These are phyloP conservation scores for Siniperca chuatsi DNA, from an alignment of 2,113 vertebrate species.

Conservation along the genomic window DNA sequence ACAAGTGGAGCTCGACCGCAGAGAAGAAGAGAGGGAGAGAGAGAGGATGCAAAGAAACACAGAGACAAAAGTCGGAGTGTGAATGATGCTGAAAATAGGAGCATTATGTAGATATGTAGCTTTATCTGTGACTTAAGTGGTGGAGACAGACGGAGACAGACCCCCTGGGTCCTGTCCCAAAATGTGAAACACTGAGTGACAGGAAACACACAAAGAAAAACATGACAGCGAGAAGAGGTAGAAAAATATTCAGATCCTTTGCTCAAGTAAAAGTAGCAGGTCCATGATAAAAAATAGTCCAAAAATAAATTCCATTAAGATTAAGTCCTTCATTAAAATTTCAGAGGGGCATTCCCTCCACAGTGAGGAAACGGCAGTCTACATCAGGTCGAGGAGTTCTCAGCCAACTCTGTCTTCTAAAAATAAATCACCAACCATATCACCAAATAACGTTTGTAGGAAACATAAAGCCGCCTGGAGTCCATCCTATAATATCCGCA, in stretches of 20 bases:
- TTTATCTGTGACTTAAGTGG: constrained; percentile 31
- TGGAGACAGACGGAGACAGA: neutral
- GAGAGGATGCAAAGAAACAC: neutral
- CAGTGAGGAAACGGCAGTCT: neutral
- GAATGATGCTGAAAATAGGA: constrained; percentile 29
- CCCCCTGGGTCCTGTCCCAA: constrained; percentile 1
- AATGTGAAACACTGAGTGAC: neutral
- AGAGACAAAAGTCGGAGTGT: constrained; percentile 7
- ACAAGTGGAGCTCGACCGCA: constrained; percentile 68
- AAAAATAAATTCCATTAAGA: constrained; percentile 18
- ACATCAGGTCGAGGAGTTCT: neutral
- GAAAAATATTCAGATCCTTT: neutral
- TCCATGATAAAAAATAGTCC: neutral
- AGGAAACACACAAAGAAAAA: neutral
- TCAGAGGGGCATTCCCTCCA: neutral
- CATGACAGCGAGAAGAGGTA: neutral
- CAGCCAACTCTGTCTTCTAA: neutral
- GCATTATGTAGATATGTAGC: neutral
- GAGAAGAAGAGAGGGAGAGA: constrained; percentile 26
- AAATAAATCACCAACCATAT: neutral
- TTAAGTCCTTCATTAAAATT: constrained; percentile 7
- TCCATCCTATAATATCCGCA: neutral
- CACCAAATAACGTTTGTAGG: neutral
- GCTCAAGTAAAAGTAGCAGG: constrained; percentile 5
- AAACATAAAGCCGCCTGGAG: neutral